phyloP scores from a whole-genome alignment of 2,113 vertebrate species.

The Ophthalmolycus amberensis region DNA sequence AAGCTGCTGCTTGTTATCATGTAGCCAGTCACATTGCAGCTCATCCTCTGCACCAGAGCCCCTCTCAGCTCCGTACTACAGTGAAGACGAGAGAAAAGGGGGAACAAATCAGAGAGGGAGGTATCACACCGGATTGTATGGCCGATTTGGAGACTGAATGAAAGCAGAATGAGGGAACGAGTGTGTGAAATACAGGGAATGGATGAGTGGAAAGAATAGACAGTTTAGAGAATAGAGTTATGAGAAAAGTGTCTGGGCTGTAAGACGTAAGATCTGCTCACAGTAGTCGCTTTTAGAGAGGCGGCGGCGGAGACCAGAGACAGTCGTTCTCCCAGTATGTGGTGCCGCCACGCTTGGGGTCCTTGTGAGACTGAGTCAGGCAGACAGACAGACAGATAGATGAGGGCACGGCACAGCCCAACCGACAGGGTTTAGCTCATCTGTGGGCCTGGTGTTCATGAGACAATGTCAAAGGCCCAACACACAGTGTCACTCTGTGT shows the following conservation, averaged over 20 bases:
- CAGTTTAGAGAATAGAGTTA: slow-evolving; percentile 16
- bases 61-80: not conserved
- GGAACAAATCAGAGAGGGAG: slow-evolving; percentile 24
- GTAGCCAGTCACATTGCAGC: slow-evolving; percentile 33
- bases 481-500: not conserved
- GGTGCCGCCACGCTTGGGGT: slow-evolving; percentile 26
- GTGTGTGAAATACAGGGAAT: slow-evolving; percentile 5
- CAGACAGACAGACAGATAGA: slow-evolving; percentile 14
- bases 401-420: not conserved
- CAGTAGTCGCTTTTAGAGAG: slow-evolving; percentile 21
- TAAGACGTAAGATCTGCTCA: not conserved
- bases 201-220: not conserved
- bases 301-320: slow-evolving; percentile 9
- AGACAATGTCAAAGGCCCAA: slow-evolving; percentile 21
- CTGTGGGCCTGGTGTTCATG: slow-evolving; percentile 31
- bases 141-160: slow-evolving; percentile 29
- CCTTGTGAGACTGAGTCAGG: slow-evolving; percentile 24
- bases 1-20: slow-evolving; percentile 42
- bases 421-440: slow-evolving; percentile 27
- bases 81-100: not conserved
- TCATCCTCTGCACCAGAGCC: slow-evolving; percentile 17
- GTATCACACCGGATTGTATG: not conserved
- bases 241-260: not conserved
- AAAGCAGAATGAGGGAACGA: not conserved
- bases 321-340: slow-evolving; percentile 21